These are phyloP conservation scores for Phyllopteryx taeniolatus DNA, from an alignment of 2,113 vertebrate genomes.

Conservation along the genomic window DNA sequence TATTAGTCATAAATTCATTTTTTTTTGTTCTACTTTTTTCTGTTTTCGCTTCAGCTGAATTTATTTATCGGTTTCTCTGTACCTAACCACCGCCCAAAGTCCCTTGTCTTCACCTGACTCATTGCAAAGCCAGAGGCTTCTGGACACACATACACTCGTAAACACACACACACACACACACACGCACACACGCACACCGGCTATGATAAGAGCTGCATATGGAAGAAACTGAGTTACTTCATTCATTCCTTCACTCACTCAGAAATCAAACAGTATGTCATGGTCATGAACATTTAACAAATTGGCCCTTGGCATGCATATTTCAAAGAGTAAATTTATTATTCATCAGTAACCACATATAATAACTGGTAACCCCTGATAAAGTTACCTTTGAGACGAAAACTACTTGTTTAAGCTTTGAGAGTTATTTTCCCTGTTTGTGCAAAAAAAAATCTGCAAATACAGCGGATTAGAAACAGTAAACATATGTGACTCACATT, in stretches of 20 bases:
- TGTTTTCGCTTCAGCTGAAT: not conserved
- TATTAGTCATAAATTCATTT: too few relatives aligned
- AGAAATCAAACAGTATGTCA: conserved; percentile 13
- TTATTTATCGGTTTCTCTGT: not conserved
- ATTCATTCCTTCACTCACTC: conserved; percentile 10
- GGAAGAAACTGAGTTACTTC: not conserved
- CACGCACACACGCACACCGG: conserved; percentile 8
- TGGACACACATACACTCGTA: not conserved
- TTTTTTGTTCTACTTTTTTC: not conserved
- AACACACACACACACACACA: conserved; percentile 2
- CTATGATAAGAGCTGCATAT: conserved; percentile 5
- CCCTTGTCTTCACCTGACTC: conserved; percentile 24
- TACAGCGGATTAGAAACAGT: too few relatives aligned
- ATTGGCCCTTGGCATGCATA: not conserved
- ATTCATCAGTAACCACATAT: not conserved
- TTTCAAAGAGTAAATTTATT: not conserved
- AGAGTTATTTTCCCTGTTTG: not conserved
- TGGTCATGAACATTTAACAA: conserved; percentile 19
- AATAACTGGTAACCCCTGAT: not conserved
- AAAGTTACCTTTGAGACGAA: not conserved
- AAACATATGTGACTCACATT: too few relatives aligned
- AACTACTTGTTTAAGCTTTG: not conserved
- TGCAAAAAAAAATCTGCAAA: not conserved
- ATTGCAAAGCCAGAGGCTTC: conserved; percentile 19
- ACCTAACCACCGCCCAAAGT: conserved; percentile 9